Evolutionary conservation across 2,888 invertebrate species (phyloP).

Genomic region (Auanema freiburgensis): DNA sequence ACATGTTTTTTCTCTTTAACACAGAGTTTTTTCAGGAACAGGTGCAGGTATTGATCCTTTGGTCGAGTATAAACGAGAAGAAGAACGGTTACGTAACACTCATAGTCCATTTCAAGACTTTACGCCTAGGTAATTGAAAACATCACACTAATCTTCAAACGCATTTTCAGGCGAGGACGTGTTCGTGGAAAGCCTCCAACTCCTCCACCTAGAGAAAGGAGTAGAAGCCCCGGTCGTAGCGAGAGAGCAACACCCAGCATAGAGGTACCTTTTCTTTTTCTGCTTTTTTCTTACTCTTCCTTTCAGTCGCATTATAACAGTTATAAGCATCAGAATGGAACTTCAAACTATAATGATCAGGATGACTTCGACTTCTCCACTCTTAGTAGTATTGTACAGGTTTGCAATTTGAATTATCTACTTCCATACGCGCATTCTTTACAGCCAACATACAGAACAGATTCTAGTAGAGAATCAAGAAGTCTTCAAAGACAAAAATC

Average conservation of each 20-base stretch:
- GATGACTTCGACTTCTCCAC: slow-evolving; percentile 33
- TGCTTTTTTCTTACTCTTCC: neutral
- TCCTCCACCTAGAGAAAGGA: slow-evolving; percentile 55
- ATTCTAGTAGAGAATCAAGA: slow-evolving; percentile 12
- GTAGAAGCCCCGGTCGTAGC: slow-evolving; percentile 31
- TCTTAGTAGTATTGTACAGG: slow-evolving; percentile 36
- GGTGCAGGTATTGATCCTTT: slow-evolving; percentile 42
- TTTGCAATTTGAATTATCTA: no score
- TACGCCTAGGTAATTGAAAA: neutral
- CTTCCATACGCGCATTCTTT: neutral
- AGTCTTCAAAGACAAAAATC: slow-evolving; percentile 16
- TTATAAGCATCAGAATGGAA: slow-evolving; percentile 7
- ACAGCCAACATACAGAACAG: slow-evolving; percentile 10
- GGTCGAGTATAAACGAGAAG: slow-evolving; percentile 54
- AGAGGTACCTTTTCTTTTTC: slow-evolving; percentile 6
- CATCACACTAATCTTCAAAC: neutral
- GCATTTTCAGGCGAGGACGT: slow-evolving; percentile 27
- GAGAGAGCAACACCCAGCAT: slow-evolving; percentile 25
- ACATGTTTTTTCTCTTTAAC: no score
- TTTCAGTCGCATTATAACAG: neutral
- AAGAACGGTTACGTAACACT: slow-evolving; percentile 51
- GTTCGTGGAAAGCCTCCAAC: slow-evolving; percentile 61
- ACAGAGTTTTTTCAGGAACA: neutral
- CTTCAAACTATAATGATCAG: slow-evolving; percentile 8
- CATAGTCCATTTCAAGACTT: slow-evolving; percentile 43